A percentile compares a stretch with the other conserved stretches of the same genome.
Evolutionary conservation across 1,140 invertebrate genomes (phyloP).

Genomic region (Papilio aristodemus): DNA sequence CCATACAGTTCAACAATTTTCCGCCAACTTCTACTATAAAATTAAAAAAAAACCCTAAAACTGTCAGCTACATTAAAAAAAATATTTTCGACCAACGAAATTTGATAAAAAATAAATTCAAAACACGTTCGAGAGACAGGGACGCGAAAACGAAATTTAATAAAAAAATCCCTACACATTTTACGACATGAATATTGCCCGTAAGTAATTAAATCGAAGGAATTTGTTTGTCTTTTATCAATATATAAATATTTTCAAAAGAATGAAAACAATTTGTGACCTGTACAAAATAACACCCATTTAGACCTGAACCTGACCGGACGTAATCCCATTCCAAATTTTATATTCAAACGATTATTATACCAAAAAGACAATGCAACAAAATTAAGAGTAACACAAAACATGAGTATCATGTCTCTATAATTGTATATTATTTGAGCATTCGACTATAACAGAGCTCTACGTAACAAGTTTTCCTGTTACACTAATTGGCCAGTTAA

Average conservation of each 20-base stretch:
- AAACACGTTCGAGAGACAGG: neutral
- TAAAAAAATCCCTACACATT: neutral
- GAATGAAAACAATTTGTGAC: no score
- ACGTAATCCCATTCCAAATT: no score
- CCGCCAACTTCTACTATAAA: constrained; percentile 2
- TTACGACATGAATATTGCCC: neutral
- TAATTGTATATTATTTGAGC: constrained; percentile 7
- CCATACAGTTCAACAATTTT: constrained; percentile 8
- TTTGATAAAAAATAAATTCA: constrained; percentile 7
- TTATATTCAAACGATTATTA: no score
- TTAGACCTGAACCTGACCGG: no score
- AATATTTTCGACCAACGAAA: neutral
- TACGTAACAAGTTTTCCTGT: constrained; percentile 12
- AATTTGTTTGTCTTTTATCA: neutral
- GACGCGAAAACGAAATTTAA: constrained; percentile 7
- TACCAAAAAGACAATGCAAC: no score
- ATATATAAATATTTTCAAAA: neutral
- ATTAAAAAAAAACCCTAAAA: constrained; percentile 24
- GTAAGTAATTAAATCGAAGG: neutral
- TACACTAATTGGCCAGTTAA: constrained; percentile 18
- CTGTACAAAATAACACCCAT: no score
- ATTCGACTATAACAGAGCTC: constrained; percentile 12
- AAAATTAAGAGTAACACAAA: no score
- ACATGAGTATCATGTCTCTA: neutral
- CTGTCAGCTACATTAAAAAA: constrained; percentile 14